These are phyloP conservation scores for Limanda limanda DNA, from an alignment of 2,113 vertebrate species.

Conservation along the genomic window DNA sequence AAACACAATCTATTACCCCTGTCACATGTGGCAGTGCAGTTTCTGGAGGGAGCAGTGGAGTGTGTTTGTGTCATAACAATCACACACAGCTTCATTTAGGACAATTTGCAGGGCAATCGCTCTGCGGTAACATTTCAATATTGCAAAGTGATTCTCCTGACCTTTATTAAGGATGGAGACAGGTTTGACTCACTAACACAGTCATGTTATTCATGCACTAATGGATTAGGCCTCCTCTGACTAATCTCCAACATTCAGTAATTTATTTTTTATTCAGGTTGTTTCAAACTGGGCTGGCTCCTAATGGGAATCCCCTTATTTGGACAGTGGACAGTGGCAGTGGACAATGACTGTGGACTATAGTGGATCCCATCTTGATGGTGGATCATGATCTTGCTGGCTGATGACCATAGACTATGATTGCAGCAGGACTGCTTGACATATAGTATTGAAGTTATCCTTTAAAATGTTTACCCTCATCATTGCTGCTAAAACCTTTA, in stretches of 20 bases:
- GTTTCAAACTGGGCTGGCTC: slow-evolving; percentile 38
- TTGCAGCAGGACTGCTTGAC: no score
- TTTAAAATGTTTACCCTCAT: no score
- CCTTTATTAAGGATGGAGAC: slow-evolving; percentile 45
- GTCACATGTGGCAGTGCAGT: slow-evolving; percentile 64
- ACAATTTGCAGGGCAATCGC: slow-evolving; percentile 38
- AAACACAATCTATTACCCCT: slow-evolving; percentile 77
- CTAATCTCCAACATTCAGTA: slow-evolving; percentile 53
- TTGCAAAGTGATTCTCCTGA: slow-evolving; percentile 52
- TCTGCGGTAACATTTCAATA: slow-evolving; percentile 43
- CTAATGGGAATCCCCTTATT: slow-evolving; percentile 3
- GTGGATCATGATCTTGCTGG: no score
- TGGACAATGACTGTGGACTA: no score
- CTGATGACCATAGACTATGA: no score
- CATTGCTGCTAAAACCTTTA: no score
- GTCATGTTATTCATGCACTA: slow-evolving; percentile 35
- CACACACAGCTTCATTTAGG: slow-evolving; percentile 47
- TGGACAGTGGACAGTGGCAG: no score
- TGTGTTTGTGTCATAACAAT: slow-evolving; percentile 45
- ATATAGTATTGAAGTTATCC: no score
- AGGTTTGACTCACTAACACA: slow-evolving; percentile 36
- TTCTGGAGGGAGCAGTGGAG: slow-evolving; percentile 42
- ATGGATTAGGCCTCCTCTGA: slow-evolving; percentile 51
- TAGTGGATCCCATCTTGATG: no score
- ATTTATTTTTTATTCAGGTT: slow-evolving; percentile 28